phyloP scores from a whole-genome alignment of 2,797 vertebrate genomes.

The Capromys pilorides region DNA sequence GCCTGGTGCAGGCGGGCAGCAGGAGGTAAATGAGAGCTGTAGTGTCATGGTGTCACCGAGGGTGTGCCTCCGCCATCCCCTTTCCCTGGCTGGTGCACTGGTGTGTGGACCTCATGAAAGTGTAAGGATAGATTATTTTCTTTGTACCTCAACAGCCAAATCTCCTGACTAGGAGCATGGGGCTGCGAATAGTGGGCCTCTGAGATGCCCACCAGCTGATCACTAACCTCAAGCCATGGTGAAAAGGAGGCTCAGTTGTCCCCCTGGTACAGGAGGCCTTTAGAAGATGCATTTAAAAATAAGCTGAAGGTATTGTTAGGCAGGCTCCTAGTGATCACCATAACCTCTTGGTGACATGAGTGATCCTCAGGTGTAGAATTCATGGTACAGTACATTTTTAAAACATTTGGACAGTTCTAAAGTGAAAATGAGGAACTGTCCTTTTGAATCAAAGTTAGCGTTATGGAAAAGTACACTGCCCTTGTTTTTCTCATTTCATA shows the following conservation, averaged over 20 bases:
- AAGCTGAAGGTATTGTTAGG: not conserved
- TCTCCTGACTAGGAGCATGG: not conserved
- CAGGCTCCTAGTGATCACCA: not conserved
- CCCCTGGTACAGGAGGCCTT: not conserved
- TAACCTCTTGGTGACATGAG: not conserved
- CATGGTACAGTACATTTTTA: not conserved
- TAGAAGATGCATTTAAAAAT: not conserved
- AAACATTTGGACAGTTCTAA: not conserved
- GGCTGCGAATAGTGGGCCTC: not conserved
- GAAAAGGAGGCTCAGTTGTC: not conserved
- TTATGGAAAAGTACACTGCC: not conserved
- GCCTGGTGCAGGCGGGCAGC: not conserved
- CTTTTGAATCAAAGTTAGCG: not conserved
- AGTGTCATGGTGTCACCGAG: fast-evolving
- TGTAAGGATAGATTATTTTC: not conserved
- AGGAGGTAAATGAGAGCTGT: not conserved
- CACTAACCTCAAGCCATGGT: not conserved
- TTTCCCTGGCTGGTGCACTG: too few relatives aligned
- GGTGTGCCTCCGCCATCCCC: not conserved
- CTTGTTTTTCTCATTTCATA: not conserved
- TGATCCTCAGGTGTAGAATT: not conserved
- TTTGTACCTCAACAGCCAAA: not conserved
- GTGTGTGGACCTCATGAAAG: not conserved
- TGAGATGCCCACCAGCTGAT: not conserved
- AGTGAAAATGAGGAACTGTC: not conserved